phyloP scores from a whole-genome alignment of 2,113 vertebrate species.

The Todiramphus saurophagus region DNA sequence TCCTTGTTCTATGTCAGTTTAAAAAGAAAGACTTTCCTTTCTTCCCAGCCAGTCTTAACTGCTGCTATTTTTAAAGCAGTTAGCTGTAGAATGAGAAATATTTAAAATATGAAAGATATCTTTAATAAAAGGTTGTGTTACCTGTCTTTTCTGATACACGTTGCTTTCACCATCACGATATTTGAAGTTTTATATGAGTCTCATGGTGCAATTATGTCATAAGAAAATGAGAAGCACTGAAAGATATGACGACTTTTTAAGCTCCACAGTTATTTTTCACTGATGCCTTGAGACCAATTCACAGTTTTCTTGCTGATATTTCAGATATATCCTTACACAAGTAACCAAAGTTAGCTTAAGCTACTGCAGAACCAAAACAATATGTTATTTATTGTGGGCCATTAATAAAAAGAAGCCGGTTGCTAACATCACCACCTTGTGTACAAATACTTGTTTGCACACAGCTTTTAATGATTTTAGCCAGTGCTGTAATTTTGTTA shows the following conservation, averaged over 20 bases:
- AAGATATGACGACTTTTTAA: slow-evolving; percentile 26
- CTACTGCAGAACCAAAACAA: slow-evolving; percentile 16
- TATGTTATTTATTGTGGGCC: slow-evolving; percentile 54
- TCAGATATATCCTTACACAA: neutral
- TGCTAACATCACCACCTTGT: slow-evolving; percentile 86
- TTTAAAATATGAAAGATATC: slow-evolving; percentile 43
- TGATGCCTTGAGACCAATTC: neutral
- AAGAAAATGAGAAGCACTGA: slow-evolving; percentile 38
- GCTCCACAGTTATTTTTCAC: neutral
- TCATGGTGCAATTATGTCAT: slow-evolving; percentile 8
- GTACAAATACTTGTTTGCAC: slow-evolving; percentile 85
- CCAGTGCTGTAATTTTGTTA: slow-evolving; percentile 34
- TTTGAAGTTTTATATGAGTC: slow-evolving; percentile 26
- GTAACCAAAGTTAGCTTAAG: neutral
- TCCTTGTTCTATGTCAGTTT: slow-evolving; percentile 54
- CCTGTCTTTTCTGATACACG: slow-evolving; percentile 26
- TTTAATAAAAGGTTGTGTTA: slow-evolving; percentile 58
- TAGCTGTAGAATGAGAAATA: slow-evolving; percentile 17
- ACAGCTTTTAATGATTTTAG: slow-evolving; percentile 50
- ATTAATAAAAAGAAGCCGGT: slow-evolving; percentile 60
- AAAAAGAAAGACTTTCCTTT: slow-evolving; percentile 63
- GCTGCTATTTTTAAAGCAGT: slow-evolving; percentile 55
- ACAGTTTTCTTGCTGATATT: neutral
- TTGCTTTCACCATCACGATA: slow-evolving; percentile 23
- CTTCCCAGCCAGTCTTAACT: slow-evolving; percentile 24